Evolutionary conservation across 2,113 vertebrate genomes (phyloP), one percentile per base, ranked within the genome.

Genomic region (Accipiter cooperii): DNA sequence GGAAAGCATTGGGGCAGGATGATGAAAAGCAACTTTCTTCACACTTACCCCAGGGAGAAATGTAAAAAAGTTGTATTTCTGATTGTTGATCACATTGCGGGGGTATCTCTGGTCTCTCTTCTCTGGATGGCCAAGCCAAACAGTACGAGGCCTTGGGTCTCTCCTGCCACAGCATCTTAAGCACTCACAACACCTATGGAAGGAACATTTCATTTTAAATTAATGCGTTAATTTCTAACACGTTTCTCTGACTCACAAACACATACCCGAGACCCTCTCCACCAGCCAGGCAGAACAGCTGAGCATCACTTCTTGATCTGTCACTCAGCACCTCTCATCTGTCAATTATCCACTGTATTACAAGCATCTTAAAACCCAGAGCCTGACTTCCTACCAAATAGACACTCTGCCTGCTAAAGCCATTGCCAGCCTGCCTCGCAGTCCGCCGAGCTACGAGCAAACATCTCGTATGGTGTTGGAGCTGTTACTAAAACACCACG

Each of bases 21-120:
- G 25, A 49, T 4, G 18, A 24, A 8, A 19, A 28, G 4, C 3
- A 2, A 3, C 17, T 69, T 55, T 9, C 3, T 13, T 16, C 36
- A 4, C 26, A 90, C 99, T 87, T 94, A 99, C 99, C 98, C 98
- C 99, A 44, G 99, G 99, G 31, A 99, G 98, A 77, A 99, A 99
- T 36, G 99, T 99, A 94, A 99, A 99, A 82, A 99, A 99, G 98
- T 99, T 99, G 98, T 99, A 99, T 96, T 99, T 99, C 98, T 99
- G 99, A 86, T 99, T 99, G 98, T 99, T 99, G 98, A 99, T 99
- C 96, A 99, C 99, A 97, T 99, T 99, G 95, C 99, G 98, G 47
- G 99, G 99, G 96, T 99, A 99, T 29, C 99, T 98, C 98, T 99
- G 99, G 38, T 99, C 99, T 96, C 99, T 98, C 96, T 99, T 99